Evolutionary conservation across 2,888 invertebrate genomes (phyloP).

Genomic region (Selenia dentaria): DNA sequence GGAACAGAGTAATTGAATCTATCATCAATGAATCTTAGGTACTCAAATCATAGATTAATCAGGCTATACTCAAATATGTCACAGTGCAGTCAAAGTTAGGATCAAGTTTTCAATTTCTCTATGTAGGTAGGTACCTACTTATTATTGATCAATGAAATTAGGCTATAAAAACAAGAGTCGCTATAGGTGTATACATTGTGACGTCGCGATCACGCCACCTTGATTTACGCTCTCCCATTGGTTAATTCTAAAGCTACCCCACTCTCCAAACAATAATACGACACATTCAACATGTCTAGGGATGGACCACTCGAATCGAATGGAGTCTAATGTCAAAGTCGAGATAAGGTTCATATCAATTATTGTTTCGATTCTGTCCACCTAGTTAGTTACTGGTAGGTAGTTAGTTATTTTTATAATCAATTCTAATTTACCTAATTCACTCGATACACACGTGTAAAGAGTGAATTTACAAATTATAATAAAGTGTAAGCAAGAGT

Average conservation of each 20-base stretch:
- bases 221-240: slow-evolving; percentile 69
- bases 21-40: too few species aligned
- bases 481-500: too few species aligned
- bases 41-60: too few species aligned
- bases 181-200: slow-evolving; percentile 28
- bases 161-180: slow-evolving; percentile 4
- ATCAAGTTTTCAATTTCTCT: too few species aligned
- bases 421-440: too few species aligned
- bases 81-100: too few species aligned
- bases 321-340: slow-evolving; percentile 22
- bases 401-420: too few species aligned
- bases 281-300: slow-evolving; percentile 70
- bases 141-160: slow-evolving; percentile 38
- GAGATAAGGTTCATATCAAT: neutral
- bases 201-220: slow-evolving; percentile 78
- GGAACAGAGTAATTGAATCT: too few species aligned
- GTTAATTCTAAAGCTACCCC: slow-evolving; percentile 47
- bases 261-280: slow-evolving; percentile 61
- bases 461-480: too few species aligned
- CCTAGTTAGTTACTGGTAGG: too few species aligned
- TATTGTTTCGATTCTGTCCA: neutral
- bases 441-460: too few species aligned
- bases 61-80: too few species aligned
- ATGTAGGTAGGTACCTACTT: neutral
- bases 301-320: slow-evolving; percentile 38